Percentiles rank a stretch among this genome's conserved stretches.
phyloP scores from a whole-genome alignment of 2,113 vertebrate species.

The Aleadryas rufinucha region DNA sequence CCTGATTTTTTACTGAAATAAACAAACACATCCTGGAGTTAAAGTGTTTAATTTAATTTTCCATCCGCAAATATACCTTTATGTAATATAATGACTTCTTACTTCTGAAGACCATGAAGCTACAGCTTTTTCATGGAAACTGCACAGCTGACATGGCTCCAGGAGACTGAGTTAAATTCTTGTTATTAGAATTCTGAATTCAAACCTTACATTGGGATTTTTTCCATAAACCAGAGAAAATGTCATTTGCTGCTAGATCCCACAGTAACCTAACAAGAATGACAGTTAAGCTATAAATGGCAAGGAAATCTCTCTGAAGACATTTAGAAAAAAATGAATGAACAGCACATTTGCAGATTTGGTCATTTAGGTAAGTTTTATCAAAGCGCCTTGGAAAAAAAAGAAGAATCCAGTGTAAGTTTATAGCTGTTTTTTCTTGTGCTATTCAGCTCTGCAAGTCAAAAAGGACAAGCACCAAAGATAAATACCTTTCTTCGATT shows the following conservation, averaged over 20 bases:
- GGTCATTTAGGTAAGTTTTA: background rate
- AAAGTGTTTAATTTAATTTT: background rate
- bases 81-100: background rate
- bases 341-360: background rate
- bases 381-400: background rate
- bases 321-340: background rate
- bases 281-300: background rate
- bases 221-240: background rate
- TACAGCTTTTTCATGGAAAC: background rate
- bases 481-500: background rate
- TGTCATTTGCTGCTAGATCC: background rate
- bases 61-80: background rate
- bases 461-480: background rate
- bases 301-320: background rate
- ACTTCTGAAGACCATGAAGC: background rate
- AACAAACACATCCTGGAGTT: background rate
- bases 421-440: background rate
- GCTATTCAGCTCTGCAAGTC: background rate
- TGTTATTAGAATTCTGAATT: background rate
- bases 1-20: background rate
- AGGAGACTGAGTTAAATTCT: background rate
- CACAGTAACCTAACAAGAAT: background rate
- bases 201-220: background rate
- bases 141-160: background rate
- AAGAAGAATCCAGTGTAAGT: background rate